Percentiles rank a stretch among this genome's conserved stretches.
These are phyloP conservation scores for Sycophila sp. DNA, from an alignment of 1,140 invertebrate species.

Conservation along the genomic window DNA sequence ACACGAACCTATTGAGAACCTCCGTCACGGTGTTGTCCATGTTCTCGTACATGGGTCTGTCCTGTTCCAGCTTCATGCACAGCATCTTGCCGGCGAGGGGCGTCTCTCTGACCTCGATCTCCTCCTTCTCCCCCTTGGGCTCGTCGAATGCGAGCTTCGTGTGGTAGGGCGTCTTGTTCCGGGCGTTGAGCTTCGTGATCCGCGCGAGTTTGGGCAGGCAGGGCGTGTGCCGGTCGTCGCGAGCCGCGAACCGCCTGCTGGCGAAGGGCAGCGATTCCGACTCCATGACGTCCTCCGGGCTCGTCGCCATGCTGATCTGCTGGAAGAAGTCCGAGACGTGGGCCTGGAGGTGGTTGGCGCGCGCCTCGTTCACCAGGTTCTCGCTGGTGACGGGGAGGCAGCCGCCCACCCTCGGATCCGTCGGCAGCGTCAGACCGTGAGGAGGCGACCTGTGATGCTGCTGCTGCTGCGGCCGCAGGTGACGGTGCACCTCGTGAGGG, in stretches of 20 bases:
- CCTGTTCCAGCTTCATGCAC: slow-evolving; percentile 56
- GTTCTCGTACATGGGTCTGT: slow-evolving; percentile 57
- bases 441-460: not conserved
- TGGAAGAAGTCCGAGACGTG: slow-evolving; percentile 68
- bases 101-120: slow-evolving; percentile 46
- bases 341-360: slow-evolving; percentile 60
- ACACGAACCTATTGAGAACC: slow-evolving; percentile 53
- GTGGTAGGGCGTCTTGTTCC: slow-evolving; percentile 58
- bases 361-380: slow-evolving; percentile 57
- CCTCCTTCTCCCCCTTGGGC: slow-evolving; percentile 44
- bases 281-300: slow-evolving; percentile 65
- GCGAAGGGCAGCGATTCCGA: slow-evolving; percentile 52
- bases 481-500: slow-evolving; percentile 31
- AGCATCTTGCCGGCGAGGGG: slow-evolving; percentile 56
- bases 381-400: too few species aligned
- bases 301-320: slow-evolving; percentile 66
- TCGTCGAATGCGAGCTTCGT: slow-evolving; percentile 41
- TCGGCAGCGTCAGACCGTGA: slow-evolving; percentile 48
- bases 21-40: slow-evolving; percentile 59
- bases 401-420: slow-evolving; percentile 48
- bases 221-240: not conserved
- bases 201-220: slow-evolving; percentile 56
- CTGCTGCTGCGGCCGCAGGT: not conserved
- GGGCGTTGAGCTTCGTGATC: slow-evolving; percentile 55
- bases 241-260: slow-evolving; percentile 12